Evolutionary conservation across 2,888 invertebrate genomes (phyloP).

Genomic region (Drepanosiphum platanoidis): DNA sequence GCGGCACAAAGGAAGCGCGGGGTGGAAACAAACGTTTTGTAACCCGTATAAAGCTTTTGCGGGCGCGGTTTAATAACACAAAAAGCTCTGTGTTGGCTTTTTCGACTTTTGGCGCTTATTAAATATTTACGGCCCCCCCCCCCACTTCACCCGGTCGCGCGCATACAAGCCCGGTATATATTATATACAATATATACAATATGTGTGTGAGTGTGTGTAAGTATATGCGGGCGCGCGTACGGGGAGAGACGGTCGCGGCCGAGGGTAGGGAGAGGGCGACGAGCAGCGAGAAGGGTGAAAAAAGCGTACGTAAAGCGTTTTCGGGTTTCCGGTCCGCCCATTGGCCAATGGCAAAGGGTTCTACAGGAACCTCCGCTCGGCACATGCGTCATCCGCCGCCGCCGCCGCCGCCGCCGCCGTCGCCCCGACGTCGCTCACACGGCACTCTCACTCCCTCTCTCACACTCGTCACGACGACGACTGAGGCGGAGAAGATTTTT

Average conservation of each 20-base stretch:
- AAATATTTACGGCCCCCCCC: slow-evolving; percentile 53
- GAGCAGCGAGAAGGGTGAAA: slow-evolving; percentile 36
- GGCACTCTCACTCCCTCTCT: too few relatives aligned
- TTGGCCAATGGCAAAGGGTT: slow-evolving; percentile 59
- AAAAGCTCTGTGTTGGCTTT: slow-evolving; percentile 59
- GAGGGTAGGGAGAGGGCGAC: not conserved
- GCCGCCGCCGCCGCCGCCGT: not conserved
- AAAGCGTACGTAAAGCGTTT: slow-evolving; percentile 62
- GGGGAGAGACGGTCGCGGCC: too few relatives aligned
- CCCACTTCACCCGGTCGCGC: too few relatives aligned
- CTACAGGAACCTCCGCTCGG: slow-evolving; percentile 38
- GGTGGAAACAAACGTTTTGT: slow-evolving; percentile 60
- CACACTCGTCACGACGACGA: not conserved
- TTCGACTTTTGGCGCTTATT: slow-evolving; percentile 62
- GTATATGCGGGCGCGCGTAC: not conserved
- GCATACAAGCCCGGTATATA: not conserved
- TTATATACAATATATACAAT: not conserved
- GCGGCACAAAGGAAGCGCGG: slow-evolving; percentile 34
- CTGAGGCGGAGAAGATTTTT: slow-evolving; percentile 23
- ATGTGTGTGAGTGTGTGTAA: not conserved
- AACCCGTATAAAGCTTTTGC: slow-evolving; percentile 60
- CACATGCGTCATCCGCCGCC: slow-evolving; percentile 54
- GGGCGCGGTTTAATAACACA: slow-evolving; percentile 61
- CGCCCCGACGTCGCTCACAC: not conserved
- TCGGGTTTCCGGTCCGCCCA: slow-evolving; percentile 62